Evolutionary conservation across 2,113 vertebrate genomes (phyloP), one percentile per base, ranked within the genome.

Genomic region (Dascyllus trimaculatus): DNA sequence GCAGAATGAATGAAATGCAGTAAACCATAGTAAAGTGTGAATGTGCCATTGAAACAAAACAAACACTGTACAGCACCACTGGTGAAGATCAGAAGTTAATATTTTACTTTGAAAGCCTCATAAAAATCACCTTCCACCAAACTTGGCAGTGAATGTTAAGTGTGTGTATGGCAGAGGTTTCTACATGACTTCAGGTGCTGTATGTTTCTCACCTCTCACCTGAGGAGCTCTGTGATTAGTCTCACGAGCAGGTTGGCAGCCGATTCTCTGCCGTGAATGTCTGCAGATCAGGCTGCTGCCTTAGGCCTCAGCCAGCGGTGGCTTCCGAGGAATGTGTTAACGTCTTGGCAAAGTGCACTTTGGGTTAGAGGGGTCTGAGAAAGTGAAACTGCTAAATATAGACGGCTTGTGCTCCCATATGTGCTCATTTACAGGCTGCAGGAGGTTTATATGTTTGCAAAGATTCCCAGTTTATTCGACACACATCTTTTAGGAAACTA

Each of bases 311-410:
- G 57, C 52, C 61, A 19, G 24, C 4, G 11, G 25, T 18, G 32
- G 40, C 63, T 63, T 35, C 8, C 2, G 19, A 61, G 73, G 82
- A 85, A 83, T 81, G 73, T 73, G 66, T 54, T 43, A 43, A 43
- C 40, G 13, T 43, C 40, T 15, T 51, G 60, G 40, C 48, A 67
- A 46, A 71, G 62, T 57, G 18, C 54, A 60, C 4, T 15, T 49
- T 0, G 0, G 26, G 49, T 61, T 14, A 32, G 45, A 59, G 8
- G 29, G 29, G 13, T 67, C 25, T 19, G 21, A 81, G 52, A 56
- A 76, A 75, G 49, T 51, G 4, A 59, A 45, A 53, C 26, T 11
- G 35, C 62, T 21, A n/a, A 57, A 68, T 52, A 1, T 29, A 6
- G 19, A 18, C 17, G 17, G 18, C 18, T 48, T 18, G 32, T 35